Evolutionary conservation across 2,888 invertebrate genomes (phyloP), one percentile per base, ranked within the genome.

Genomic region (Lasiommata megera): DNA sequence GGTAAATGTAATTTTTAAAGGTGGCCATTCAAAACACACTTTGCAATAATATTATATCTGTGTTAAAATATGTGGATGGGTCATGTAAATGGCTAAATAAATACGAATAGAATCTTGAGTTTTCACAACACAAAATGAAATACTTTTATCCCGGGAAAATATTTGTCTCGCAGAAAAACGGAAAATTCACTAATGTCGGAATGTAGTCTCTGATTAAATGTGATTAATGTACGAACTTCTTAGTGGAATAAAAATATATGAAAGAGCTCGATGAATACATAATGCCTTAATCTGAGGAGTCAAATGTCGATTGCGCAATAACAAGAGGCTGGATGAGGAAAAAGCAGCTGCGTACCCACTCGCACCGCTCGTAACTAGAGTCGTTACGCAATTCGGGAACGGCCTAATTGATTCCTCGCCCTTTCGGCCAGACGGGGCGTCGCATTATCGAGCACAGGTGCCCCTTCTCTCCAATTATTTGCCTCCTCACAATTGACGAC

Each of bases 361-460:
- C 80, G 82, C 79, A 79, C 78, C 76, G 87, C 82, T 86, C 87
- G 88, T 88, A 88, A 88, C 86, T 82, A 82, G 82, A 84, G 77
- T 80, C 79, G 83, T 88, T 89, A 86, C 86, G 82, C 84, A 88
- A 84, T 87, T 88, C 84, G 83, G 85, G 79, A 79, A 80, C 79
- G 81, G 79, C 84, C 89, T 90, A 89, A 90, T 90, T 90, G 89
- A 90, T 88, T 90, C 85, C 80, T 88, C 82, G 84, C 87, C 86
- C 88, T 86, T 84, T 70, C 78, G 84, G 67, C 81, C 88, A 87
- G 88, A 88, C 85, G 86, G 82, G 84, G 80, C 84, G 83, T 80
- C 84, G 84, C 84, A 85, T 88, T 88, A 87, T 82, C 82, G 88
- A 80, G 77, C 88, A 82, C 89, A 89, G 89, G 89, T 89, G 89